phyloP scores from a whole-genome alignment of 2,797 vertebrate species.

The Darevskia mixta region DNA sequence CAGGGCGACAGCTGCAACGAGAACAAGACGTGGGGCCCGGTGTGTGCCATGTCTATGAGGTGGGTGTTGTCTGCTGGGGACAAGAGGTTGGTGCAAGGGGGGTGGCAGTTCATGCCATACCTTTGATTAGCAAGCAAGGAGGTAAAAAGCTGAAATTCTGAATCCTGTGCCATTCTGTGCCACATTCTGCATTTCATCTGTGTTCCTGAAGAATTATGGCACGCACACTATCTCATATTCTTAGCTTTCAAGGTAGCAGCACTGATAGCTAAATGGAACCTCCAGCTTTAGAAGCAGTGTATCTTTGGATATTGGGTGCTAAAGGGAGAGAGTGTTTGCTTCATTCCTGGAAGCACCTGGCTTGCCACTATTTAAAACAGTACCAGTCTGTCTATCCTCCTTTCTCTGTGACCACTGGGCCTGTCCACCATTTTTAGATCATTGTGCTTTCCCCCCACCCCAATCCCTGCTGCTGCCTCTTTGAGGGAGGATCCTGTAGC shows the following conservation, averaged over 20 bases:
- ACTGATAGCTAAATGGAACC: background rate
- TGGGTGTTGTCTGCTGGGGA: conserved; percentile 62
- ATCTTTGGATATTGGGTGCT: background rate
- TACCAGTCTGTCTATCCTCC: background rate
- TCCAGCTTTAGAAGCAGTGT: background rate
- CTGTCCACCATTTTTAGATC: background rate
- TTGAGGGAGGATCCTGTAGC: background rate
- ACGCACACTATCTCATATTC: background rate
- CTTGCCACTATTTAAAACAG: background rate
- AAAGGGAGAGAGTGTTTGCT: background rate
- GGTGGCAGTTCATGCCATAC: background rate
- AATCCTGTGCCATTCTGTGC: background rate
- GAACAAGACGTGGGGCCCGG: conserved; percentile 87
- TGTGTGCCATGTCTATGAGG: conserved; percentile 92
- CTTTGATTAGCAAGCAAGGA: background rate
- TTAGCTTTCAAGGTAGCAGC: background rate
- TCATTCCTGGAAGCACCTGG: background rate
- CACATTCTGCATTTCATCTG: no score
- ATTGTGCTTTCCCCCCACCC: background rate
- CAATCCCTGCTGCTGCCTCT: background rate
- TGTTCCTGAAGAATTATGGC: background rate
- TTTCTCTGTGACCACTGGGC: background rate
- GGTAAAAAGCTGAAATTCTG: background rate
- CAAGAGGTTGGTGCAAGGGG: background rate
- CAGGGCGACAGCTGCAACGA: conserved; percentile 74